These are phyloP conservation scores for Drosophila lowei DNA, from an alignment of 1,140 invertebrate species.

Conservation along the genomic window DNA sequence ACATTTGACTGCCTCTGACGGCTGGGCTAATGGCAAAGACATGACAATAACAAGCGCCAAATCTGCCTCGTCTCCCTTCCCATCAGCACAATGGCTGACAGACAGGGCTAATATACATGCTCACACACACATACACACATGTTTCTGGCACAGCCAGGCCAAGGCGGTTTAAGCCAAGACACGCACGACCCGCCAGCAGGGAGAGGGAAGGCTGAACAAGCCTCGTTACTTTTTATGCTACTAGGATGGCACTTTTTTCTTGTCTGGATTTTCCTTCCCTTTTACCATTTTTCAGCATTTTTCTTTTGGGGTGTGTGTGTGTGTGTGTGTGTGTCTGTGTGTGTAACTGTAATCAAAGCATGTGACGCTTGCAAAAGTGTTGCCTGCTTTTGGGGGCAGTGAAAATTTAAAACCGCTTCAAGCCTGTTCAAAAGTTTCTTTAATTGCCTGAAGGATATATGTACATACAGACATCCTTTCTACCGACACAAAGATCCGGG, in stretches of 20 bases:
- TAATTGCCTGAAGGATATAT: constrained; percentile 60
- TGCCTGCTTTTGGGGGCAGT: constrained; percentile 47
- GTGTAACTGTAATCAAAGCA: constrained; percentile 70
- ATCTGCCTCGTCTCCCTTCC: constrained; percentile 34
- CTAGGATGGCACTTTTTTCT: constrained; percentile 29
- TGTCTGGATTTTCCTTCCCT: background rate
- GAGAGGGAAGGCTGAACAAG: constrained; percentile 60
- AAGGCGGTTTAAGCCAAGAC: constrained; percentile 66
- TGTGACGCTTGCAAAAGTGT: constrained; percentile 59
- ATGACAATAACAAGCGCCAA: constrained; percentile 75
- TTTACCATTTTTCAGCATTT: background rate
- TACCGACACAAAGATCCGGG: constrained; percentile 19
- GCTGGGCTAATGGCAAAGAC: constrained; percentile 66
- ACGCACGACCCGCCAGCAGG: constrained; percentile 51
- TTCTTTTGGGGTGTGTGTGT: constrained; percentile 33
- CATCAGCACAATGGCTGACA: constrained; percentile 34
- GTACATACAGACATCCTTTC: background rate
- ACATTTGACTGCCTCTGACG: constrained; percentile 67
- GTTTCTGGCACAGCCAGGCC: constrained; percentile 28
- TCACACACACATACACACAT: constrained; percentile 19
- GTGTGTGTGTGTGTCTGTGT: constrained; percentile 21
- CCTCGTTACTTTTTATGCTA: constrained; percentile 67
- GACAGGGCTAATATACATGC: constrained; percentile 52
- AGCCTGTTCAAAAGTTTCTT: constrained; percentile 48
- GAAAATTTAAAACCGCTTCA: constrained; percentile 46